Evolutionary conservation across 2,888 invertebrate genomes (phyloP).

Genomic region (Dyspetes luteomarginatus): DNA sequence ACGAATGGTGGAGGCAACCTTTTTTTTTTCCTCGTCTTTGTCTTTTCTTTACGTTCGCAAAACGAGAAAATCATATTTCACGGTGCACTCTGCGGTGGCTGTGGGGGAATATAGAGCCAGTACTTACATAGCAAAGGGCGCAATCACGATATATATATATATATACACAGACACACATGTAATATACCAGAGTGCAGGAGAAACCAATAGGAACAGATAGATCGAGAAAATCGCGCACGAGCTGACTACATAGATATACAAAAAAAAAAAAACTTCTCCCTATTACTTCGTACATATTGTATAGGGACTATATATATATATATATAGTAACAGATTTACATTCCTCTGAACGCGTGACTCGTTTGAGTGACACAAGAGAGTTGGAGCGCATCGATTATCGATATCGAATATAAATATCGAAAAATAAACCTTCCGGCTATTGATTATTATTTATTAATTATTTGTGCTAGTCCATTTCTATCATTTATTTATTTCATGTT

Average conservation of each 20-base stretch:
- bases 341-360: slow-evolving; percentile 29
- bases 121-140: slow-evolving; percentile 51
- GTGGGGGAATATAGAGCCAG: slow-evolving; percentile 29
- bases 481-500: neutral
- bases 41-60: slow-evolving; percentile 2
- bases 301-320: neutral
- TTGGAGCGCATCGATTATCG: slow-evolving; percentile 26
- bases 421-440: neutral
- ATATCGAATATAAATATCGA: slow-evolving; percentile 21
- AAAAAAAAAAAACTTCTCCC: slow-evolving; percentile 10
- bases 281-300: neutral
- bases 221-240: slow-evolving; percentile 28
- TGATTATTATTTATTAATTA: slow-evolving; percentile 24
- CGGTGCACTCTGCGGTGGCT: slow-evolving; percentile 9
- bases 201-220: slow-evolving; percentile 38
- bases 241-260: neutral
- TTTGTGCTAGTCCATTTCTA: slow-evolving; percentile 3
- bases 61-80: slow-evolving; percentile 55
- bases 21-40: neutral
- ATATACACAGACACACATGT: slow-evolving; percentile 6
- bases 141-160: slow-evolving; percentile 46
- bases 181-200: slow-evolving; percentile 7
- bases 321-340: slow-evolving; percentile 35
- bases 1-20: slow-evolving; percentile 7
- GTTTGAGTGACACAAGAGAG: slow-evolving; percentile 11